Percentiles rank a stretch among this genome's conserved stretches.
Conservation (phyloP, 2,797 vertebrate genomes). For the Crocidura indochinensis region DNA sequence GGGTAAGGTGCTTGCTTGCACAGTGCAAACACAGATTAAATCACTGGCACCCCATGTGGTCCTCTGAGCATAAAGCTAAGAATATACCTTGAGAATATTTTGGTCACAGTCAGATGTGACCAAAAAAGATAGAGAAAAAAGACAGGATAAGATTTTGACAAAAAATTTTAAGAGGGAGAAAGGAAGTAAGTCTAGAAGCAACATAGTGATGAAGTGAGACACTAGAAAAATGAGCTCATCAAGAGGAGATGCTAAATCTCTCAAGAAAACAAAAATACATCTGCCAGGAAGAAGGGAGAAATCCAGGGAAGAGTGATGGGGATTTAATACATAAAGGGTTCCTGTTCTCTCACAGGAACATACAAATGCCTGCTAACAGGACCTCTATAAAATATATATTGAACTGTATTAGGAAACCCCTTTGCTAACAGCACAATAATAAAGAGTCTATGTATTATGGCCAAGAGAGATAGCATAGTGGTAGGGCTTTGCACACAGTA, state of each 20-base stretch:
- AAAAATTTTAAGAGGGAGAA: neutral
- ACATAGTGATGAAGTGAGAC: neutral
- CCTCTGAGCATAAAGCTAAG: no score
- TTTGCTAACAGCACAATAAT: neutral
- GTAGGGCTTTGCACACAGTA: no score
- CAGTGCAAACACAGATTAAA: no score
- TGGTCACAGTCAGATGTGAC: no score
- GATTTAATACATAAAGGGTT: no score
- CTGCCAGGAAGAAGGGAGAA: neutral
- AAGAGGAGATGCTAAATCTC: neutral
- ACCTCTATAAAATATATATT: fast-evolving
- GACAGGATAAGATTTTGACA: no score
- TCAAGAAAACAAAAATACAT: neutral
- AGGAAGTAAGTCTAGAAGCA: neutral
- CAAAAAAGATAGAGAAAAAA: neutral
- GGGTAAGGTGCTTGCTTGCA: no score
- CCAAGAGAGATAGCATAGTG: no score
- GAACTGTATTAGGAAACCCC: neutral
- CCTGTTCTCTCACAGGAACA: neutral
- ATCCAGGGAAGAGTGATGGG: neutral
- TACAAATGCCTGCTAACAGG: neutral
- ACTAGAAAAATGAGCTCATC: neutral
- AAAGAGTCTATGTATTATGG: neutral
- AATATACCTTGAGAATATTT: no score
- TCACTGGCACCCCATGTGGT: no score